These are phyloP conservation scores for Rhorus exstirpatorius DNA, from an alignment of 2,888 invertebrate species.

Conservation along the genomic window DNA sequence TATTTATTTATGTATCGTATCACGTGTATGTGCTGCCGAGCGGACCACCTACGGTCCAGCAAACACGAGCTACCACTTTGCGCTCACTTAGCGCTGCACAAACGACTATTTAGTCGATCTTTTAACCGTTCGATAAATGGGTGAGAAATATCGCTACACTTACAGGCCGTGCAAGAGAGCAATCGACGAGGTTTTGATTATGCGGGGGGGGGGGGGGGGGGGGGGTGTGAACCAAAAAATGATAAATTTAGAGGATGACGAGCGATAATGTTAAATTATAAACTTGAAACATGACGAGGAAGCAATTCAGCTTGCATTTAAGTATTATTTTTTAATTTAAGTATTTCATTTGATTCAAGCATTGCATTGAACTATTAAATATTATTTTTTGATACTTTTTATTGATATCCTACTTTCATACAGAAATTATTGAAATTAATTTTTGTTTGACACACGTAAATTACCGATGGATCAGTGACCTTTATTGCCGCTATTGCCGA, in stretches of 20 bases:
- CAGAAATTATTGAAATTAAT: conserved; percentile 15
- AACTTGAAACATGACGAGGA: not conserved
- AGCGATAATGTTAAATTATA: not conserved
- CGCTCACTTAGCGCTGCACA: conserved; percentile 83
- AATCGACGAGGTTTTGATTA: conserved; percentile 20
- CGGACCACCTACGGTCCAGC: conserved; percentile 81
- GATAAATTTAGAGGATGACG: not conserved
- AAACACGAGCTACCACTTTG: conserved; percentile 84
- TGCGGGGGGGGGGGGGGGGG: not conserved
- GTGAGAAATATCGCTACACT: conserved; percentile 60
- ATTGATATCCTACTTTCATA: conserved; percentile 2
- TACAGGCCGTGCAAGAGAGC: conserved; percentile 5
- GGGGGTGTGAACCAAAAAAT: conserved; percentile 19
- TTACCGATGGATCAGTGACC: not conserved
- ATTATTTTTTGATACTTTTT: not conserved
- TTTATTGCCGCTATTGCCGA: not conserved
- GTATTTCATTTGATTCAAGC: no score
- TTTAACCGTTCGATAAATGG: conserved; percentile 71
- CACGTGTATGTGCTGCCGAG: conserved; percentile 42
- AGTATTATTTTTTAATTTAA: no score
- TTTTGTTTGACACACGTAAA: not conserved
- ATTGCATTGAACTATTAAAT: no score
- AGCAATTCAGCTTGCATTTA: no score
- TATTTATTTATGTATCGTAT: conserved; percentile 53
- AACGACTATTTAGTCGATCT: conserved; percentile 79